Conservation (phyloP, 2,888 invertebrate genomes). For the Keiferia lycopersicella region DNA sequence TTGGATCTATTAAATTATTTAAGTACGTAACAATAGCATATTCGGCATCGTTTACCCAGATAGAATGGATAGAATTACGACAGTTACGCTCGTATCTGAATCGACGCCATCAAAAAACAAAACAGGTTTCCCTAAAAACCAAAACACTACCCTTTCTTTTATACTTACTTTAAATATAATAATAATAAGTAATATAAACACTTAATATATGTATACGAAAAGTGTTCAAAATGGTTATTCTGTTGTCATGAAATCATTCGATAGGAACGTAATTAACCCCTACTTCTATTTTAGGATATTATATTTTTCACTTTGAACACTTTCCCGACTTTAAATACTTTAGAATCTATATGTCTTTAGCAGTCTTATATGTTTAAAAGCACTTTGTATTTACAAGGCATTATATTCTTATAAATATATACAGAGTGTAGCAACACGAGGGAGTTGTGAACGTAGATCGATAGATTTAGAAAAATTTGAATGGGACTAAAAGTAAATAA, state of each 20-base stretch:
- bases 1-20: no score
- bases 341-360: constrained; percentile 28
- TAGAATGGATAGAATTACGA: no score
- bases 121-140: not conserved
- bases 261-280: not conserved
- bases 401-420: constrained; percentile 7
- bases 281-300: not conserved
- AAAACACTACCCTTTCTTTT: not conserved
- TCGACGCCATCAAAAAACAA: no score
- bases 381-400: constrained; percentile 34
- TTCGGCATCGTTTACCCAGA: no score
- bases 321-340: constrained; percentile 17
- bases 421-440: not conserved
- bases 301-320: not conserved
- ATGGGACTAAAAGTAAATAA: no score
- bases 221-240: not conserved
- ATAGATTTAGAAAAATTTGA: no score
- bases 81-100: no score
- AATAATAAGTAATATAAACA: not conserved
- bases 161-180: not conserved
- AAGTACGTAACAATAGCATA: no score
- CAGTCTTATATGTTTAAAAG: constrained; percentile 37
- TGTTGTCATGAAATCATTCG: not conserved
- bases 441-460: no score
- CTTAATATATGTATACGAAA: not conserved